These are phyloP conservation scores for Cryptoprocta ferox DNA, from an alignment of 2,797 vertebrate genomes.

Conservation along the genomic window DNA sequence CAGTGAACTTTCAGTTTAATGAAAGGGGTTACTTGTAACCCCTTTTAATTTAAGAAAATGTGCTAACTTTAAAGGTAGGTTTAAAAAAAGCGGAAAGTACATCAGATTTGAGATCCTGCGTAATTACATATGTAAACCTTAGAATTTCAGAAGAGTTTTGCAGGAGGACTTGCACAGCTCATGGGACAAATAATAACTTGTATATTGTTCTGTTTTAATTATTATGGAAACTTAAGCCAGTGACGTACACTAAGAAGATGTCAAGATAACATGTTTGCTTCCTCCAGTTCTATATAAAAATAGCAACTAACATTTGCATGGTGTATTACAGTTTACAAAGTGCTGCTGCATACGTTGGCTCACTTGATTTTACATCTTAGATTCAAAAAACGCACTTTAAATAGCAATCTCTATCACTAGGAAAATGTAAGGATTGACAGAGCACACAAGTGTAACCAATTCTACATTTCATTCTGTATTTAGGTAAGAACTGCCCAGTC, in stretches of 20 bases:
- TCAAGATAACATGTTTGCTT: conserved; percentile 9
- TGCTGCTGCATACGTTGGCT: not conserved
- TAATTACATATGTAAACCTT: not conserved
- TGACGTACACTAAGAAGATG: not conserved
- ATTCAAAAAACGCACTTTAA: conserved; percentile 37
- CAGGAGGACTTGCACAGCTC: not conserved
- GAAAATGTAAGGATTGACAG: not conserved
- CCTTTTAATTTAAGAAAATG: not conserved
- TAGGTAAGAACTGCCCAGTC: not conserved
- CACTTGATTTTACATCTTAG: conserved; percentile 26
- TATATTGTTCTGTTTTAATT: not conserved
- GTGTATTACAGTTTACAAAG: not conserved
- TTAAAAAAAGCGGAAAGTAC: not conserved
- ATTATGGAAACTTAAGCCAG: not conserved
- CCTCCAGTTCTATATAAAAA: conserved; percentile 1
- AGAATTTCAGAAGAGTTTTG: not conserved
- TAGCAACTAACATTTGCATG: not conserved
- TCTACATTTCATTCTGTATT: not conserved
- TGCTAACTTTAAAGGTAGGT: not conserved
- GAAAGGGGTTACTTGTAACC: not conserved
- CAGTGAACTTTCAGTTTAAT: not conserved
- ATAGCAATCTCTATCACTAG: not conserved
- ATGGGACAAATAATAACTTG: not conserved
- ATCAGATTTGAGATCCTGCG: not conserved
- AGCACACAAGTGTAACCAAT: not conserved